Percentiles rank a stretch among this genome's conserved stretches.
Conservation (phyloP, 2,113 vertebrate species). For the Cyprinus carpio region DNA sequence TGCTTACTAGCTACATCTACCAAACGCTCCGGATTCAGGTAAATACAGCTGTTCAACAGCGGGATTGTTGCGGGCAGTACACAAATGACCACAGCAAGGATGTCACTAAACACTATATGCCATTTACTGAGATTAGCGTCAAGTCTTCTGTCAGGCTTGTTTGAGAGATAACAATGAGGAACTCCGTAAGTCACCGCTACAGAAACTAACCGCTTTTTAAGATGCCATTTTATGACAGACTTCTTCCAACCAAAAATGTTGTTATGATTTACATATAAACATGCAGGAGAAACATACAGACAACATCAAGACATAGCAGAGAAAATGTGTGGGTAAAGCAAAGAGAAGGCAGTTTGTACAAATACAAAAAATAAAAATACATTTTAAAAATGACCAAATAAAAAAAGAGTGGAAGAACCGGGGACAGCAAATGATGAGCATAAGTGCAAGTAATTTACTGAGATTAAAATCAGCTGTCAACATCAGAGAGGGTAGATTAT, state of each 20-base stretch:
- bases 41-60: slow-evolving; percentile 58
- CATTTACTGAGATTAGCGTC: slow-evolving; percentile 69
- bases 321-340: not conserved
- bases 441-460: not conserved
- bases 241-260: slow-evolving; percentile 39
- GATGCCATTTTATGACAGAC: slow-evolving; percentile 37
- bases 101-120: slow-evolving; percentile 55
- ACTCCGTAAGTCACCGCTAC: not conserved
- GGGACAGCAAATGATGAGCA: not conserved
- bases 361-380: too few species aligned
- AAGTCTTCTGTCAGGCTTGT: slow-evolving; percentile 60
- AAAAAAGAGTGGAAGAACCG: too few species aligned
- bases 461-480: not conserved
- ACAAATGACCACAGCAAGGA: slow-evolving; percentile 47
- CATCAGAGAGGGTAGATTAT: not conserved
- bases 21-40: slow-evolving; percentile 13
- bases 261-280: slow-evolving; percentile 35
- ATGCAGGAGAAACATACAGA: not conserved
- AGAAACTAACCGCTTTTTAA: not conserved
- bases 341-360: not conserved
- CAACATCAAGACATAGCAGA: not conserved
- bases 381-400: too few species aligned
- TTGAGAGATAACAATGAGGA: slow-evolving; percentile 39
- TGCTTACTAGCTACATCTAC: slow-evolving; percentile 58
- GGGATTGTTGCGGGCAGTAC: slow-evolving; percentile 50